phyloP scores from a whole-genome alignment of 35 echinoderm and acorn worm species.

The Lytechinus pictus region DNA sequence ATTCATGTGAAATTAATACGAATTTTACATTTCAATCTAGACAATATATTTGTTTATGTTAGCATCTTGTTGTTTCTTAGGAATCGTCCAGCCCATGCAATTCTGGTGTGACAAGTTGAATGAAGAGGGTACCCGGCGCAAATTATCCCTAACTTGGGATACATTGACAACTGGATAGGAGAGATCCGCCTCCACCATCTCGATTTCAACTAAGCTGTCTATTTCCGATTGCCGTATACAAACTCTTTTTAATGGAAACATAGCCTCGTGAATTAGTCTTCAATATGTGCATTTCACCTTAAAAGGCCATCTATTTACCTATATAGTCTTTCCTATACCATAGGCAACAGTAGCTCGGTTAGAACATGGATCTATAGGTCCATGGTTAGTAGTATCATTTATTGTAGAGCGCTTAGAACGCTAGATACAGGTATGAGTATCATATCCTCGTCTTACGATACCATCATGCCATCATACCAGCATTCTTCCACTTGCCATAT shows the following conservation, averaged over 20 bases:
- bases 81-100: background rate
- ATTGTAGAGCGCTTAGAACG: too few species aligned
- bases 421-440: too few species aligned
- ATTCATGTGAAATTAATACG: background rate
- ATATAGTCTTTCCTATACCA: too few species aligned
- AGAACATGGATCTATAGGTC: too few species aligned
- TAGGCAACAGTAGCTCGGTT: too few species aligned
- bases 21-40: background rate
- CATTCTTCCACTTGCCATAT: too few species aligned
- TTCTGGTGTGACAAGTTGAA: background rate
- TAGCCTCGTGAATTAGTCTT: background rate
- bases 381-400: too few species aligned
- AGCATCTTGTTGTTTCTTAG: background rate
- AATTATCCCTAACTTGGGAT: background rate
- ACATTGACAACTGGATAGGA: background rate
- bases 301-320: too few species aligned
- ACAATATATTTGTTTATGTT: slow-evolving; percentile 5
- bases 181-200: background rate
- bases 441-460: too few species aligned
- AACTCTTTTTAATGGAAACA: background rate
- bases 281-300: too few species aligned
- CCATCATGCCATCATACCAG: too few species aligned
- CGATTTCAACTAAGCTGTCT: background rate
- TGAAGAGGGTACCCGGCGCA: background rate
- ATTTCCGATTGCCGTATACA: background rate